Conservation (phyloP, 2,113 vertebrate genomes). For the Talpa occidentalis region DNA sequence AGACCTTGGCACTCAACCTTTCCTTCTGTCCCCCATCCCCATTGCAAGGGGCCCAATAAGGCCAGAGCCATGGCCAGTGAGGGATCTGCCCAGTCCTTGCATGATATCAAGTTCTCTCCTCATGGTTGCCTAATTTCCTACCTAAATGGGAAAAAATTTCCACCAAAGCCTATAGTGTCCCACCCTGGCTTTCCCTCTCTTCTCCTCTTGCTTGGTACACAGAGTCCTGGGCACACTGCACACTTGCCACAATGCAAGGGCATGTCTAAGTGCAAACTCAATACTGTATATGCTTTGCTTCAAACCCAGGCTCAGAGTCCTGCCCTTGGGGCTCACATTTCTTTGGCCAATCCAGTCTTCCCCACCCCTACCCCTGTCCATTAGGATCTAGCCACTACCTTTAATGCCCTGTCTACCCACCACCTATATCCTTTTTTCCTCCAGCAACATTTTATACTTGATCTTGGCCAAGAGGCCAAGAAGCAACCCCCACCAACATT, state of each 20-base stretch:
- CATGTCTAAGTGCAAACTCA: background rate
- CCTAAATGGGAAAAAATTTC: background rate
- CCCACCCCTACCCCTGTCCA: no score
- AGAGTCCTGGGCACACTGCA: background rate
- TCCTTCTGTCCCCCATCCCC: background rate
- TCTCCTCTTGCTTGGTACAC: background rate
- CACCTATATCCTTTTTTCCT: no score
- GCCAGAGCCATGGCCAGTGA: background rate
- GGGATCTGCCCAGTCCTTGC: background rate
- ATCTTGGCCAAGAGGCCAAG: no score
- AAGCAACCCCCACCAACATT: background rate
- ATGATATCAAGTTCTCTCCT: background rate
- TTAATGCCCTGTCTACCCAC: no score
- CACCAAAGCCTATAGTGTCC: background rate
- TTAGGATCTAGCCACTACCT: background rate
- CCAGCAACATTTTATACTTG: no score
- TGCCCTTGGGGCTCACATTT: background rate
- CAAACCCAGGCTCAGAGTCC: background rate
- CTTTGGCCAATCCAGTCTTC: background rate
- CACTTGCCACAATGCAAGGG: background rate
- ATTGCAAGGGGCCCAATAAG: rapidly evolving
- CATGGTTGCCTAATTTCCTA: background rate
- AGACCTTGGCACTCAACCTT: background rate
- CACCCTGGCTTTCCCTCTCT: background rate
- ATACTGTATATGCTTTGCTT: background rate